Evolutionary conservation across 1,140 invertebrate genomes (phyloP), one percentile per base, ranked within the genome.

Genomic region (Brachionus koreanus): DNA sequence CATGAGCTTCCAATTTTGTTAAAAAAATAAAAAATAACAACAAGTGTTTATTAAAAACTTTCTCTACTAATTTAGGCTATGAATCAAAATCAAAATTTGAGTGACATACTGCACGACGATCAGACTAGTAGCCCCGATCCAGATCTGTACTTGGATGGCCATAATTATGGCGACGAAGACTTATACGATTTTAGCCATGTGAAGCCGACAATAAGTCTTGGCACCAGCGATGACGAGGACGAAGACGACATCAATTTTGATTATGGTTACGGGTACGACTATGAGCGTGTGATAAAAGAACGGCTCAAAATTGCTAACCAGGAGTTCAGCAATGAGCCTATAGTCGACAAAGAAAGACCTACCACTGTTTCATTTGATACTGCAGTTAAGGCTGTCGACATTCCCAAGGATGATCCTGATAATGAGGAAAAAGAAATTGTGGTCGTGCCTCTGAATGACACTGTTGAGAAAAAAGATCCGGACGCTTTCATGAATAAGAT

Each of bases 241-340:
- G 69, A 74, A 12, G 69, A 74, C 43, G 69, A 74, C 19, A 74
- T 74, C 12, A 74, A 74, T 74, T 74, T 74, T 74, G 69, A 74
- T 10, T 74, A 74, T 74, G 69, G 10, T 10, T 74, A 74, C 19
- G 69, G 69, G 3, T 79, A 79, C 37, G 76, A 79, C n/a, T 79
- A 79, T 35, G 76, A 79, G 13, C 49, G 61, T 37, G 76, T 61
- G 10, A 79, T 79, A 9, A 79, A 61, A 37, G 76, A 79, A 61
- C 19, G 76, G 3, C 49, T 79, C n/a, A 79, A 65, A 79, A 79
- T 42, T 25, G 76, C 49, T 5, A 79, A 79, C 35, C 76, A 79
- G 16, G 61, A 61, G 13, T 65, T 79, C 7, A 35, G n/a, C 23
- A 65, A 79, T 29, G 76, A 79, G 35, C 49, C 49, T 9, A n/a